phyloP scores from a whole-genome alignment of 2,113 vertebrate genomes.

The Percopsis transmontana region DNA sequence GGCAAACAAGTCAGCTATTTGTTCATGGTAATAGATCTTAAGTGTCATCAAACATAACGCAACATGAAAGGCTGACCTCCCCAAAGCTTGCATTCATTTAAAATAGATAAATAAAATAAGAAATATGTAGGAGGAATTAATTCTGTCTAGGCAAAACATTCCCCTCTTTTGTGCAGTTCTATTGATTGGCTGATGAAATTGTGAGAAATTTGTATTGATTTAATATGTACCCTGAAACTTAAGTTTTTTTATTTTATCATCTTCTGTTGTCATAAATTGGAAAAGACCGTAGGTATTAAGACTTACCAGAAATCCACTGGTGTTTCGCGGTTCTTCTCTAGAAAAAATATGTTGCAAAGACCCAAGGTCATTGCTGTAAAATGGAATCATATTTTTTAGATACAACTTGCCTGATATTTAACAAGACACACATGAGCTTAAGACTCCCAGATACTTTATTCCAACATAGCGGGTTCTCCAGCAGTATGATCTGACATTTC shows the following conservation, averaged over 20 bases:
- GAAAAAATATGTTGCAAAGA: too few species aligned
- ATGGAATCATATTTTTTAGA: too few species aligned
- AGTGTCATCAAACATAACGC: constrained; percentile 28
- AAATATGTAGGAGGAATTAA: constrained; percentile 10
- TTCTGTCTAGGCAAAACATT: constrained; percentile 4
- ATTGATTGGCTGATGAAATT: constrained; percentile 4
- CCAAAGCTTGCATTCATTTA: background rate
- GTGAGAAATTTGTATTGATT: constrained; percentile 11
- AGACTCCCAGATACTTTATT: background rate
- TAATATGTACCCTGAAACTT: background rate
- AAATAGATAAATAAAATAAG: constrained; percentile 8
- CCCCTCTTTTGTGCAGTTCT: background rate
- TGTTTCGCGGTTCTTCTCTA: too few species aligned
- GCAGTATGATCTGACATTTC: too few species aligned
- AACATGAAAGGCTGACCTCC: constrained; percentile 28
- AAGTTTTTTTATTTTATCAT: background rate
- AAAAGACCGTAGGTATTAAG: too few species aligned
- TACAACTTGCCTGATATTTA: too few species aligned
- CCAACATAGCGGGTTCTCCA: background rate
- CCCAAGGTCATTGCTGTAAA: too few species aligned
- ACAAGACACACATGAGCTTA: too few species aligned
- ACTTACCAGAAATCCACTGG: too few species aligned
- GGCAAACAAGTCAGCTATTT: constrained; percentile 51
- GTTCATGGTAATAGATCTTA: constrained; percentile 46
- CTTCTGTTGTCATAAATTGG: background rate